Evolutionary conservation across 2,797 vertebrate genomes (phyloP).

Genomic region (Hyperoplus immaculatus): DNA sequence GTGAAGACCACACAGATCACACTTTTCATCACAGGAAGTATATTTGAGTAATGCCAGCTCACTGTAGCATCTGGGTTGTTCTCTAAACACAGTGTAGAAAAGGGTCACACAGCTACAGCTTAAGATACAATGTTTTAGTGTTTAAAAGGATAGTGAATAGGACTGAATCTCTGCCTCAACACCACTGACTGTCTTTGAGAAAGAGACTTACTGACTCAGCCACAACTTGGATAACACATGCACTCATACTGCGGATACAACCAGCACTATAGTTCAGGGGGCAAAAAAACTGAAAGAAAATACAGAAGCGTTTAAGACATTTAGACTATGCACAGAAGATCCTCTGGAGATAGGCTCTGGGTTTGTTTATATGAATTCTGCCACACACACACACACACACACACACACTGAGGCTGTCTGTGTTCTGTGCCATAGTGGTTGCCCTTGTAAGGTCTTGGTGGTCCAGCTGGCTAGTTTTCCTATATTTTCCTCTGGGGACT

Average conservation of each 20-base stretch:
- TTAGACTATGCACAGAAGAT: not conserved
- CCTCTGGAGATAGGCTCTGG: constrained; percentile 28
- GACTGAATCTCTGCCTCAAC: constrained; percentile 17
- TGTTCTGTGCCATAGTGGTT: constrained; percentile 33
- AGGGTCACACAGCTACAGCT: not conserved
- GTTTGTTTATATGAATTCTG: constrained; percentile 58
- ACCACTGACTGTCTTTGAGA: constrained; percentile 20
- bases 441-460: constrained; percentile 57
- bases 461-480: constrained; percentile 15
- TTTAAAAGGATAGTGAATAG: constrained; percentile 26
- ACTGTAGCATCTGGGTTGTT: not conserved
- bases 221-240: constrained; percentile 31
- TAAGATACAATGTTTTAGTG: not conserved
- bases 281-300: constrained; percentile 18
- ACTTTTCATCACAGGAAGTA: constrained; percentile 42
- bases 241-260: not conserved
- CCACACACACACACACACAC: constrained; percentile 10
- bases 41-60: constrained; percentile 25
- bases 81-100: constrained; percentile 32
- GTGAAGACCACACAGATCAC: not conserved
- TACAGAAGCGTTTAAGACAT: not conserved
- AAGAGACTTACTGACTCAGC: constrained; percentile 19
- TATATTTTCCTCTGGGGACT: constrained; percentile 11
- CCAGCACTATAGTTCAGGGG: constrained; percentile 1
- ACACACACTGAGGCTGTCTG: constrained; percentile 5